Base-by-base conservation (phyloP, 1,140 invertebrate species). In the Eueides isabella region DNA sequence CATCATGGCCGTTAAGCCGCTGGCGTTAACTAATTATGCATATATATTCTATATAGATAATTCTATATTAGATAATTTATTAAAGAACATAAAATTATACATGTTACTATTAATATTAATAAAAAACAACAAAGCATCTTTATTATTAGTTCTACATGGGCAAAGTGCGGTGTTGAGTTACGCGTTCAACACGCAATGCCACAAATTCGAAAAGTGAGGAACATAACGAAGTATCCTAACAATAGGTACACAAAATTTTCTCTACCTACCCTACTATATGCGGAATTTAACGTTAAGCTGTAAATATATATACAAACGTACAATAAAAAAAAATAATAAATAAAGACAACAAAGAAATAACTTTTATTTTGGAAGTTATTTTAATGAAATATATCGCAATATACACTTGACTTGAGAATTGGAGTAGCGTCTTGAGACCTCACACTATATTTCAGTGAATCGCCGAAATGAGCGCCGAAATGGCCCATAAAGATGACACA, bases 401-500 rank as follows among this genome's bases (percentile, higher is more conserved):
- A 76, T 41, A 67, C 63, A 68, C 67, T 48, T 66, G 31, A 73
- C 66, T 75, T 31, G 35, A 33, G 62, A 71, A 71, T 75, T 79
- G 71, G 72, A 77, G 65, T 72, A 80, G 74, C 70, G 75, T 79
- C 72, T 76, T 80, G 77, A 84, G 82, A 81, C 76, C 75, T 66
- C 38, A 61, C 61, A 80, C 79, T 75, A 81, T 88, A 88, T 86
- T 83, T 86, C 84, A 83, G 64, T 41, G 73, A 79, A 85, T 84
- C 80, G 85, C 85, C 85, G 82, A 88, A 88, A 88, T 86, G 80
- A 81, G 80, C 81, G 71, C 61, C 77, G 77, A 78, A 88, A 87
- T 86, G 80, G 86, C 72, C 86, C 82, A 88, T 88, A 87, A 88
- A 88, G 75, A 84, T 88, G 86, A 88, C 84, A 80, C 78, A 87